phyloP scores from a whole-genome alignment of 2,888 invertebrate species.

The Spilarctia lutea region DNA sequence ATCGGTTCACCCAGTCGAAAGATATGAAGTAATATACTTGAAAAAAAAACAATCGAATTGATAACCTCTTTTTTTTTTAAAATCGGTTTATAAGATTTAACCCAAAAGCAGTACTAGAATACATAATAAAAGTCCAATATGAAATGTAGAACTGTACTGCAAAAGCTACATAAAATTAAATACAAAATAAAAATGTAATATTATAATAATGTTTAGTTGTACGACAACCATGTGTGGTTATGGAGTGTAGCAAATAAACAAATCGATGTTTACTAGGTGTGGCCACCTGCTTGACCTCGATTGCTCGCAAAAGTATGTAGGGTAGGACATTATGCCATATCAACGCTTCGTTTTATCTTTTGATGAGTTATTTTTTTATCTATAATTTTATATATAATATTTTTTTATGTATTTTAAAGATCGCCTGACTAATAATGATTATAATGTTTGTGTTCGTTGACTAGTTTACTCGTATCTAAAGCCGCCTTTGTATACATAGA shows the following conservation, averaged over 20 bases:
- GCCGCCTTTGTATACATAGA: not conserved
- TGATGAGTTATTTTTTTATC: not conserved
- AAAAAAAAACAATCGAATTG: too few relatives aligned
- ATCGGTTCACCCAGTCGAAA: too few relatives aligned
- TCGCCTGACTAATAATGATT: not conserved
- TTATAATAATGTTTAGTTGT: conserved; percentile 18
- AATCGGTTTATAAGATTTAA: too few relatives aligned
- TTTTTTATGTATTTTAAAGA: not conserved
- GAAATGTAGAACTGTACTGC: not conserved
- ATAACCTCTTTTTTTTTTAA: too few relatives aligned
- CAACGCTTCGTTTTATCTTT: conserved; percentile 15
- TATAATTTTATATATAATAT: not conserved
- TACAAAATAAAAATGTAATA: not conserved
- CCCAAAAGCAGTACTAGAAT: not conserved
- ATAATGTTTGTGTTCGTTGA: too few relatives aligned
- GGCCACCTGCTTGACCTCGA: conserved; percentile 65
- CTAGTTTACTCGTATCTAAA: not conserved
- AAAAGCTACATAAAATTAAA: not conserved
- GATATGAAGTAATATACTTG: too few relatives aligned
- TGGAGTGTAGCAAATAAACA: conserved; percentile 49
- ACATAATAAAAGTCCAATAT: not conserved
- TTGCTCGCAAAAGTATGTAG: conserved; percentile 56
- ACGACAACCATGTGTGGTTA: conserved; percentile 17
- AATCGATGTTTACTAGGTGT: conserved; percentile 58
- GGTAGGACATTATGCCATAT: conserved; percentile 44